These are phyloP conservation scores for Brachynemurus nebulosus DNA, from an alignment of 2,888 invertebrate species.

Conservation along the genomic window DNA sequence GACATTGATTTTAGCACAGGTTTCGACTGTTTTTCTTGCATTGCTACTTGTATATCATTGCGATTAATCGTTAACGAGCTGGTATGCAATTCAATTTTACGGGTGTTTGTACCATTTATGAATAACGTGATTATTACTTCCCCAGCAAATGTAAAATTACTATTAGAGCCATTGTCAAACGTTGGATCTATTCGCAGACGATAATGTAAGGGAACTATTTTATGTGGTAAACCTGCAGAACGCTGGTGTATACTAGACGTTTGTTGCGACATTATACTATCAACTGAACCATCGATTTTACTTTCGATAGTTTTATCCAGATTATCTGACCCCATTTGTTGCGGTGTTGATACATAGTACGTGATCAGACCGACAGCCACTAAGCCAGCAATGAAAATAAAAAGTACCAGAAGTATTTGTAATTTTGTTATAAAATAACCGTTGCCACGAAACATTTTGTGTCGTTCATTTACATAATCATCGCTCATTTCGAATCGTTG, in stretches of 20 bases:
- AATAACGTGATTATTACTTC: constrained; percentile 25
- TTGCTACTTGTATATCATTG: constrained; percentile 21
- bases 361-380: constrained; percentile 33
- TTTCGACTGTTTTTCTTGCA: constrained; percentile 4
- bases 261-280: no score
- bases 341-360: constrained; percentile 34
- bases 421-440: no score
- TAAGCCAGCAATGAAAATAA: not conserved
- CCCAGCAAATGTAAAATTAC: constrained; percentile 28
- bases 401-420: no score
- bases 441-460: no score
- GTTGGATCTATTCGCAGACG: constrained; percentile 26
- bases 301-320: no score
- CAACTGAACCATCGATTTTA: no score
- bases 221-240: constrained; percentile 23
- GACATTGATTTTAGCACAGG: no score
- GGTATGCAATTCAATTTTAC: constrained; percentile 26
- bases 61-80: constrained; percentile 24
- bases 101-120: constrained; percentile 18
- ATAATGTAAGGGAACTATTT: constrained; percentile 25
- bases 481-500: no score
- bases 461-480: no score
- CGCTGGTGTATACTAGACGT: no score
- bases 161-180: constrained; percentile 23
- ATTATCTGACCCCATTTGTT: no score